Conservation (phyloP, 2,113 vertebrate species). For the Heterotilapia buettikoferi region DNA sequence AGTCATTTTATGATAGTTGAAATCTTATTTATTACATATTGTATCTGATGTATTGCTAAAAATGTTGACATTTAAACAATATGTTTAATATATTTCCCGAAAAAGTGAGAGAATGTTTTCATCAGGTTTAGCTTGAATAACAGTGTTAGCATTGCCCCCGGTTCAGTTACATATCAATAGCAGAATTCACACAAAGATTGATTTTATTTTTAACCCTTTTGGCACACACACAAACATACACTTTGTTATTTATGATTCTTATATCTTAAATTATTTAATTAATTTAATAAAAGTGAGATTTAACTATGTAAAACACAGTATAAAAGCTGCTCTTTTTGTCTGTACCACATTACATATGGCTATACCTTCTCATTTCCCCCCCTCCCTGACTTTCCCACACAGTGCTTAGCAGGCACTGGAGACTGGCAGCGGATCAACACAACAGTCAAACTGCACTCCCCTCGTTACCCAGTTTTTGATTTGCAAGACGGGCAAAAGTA, state of each 20-base stretch:
- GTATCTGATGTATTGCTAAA: not conserved
- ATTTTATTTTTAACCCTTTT: not conserved
- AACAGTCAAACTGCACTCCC: slow-evolving; percentile 81
- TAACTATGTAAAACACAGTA: not conserved
- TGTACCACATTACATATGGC: not conserved
- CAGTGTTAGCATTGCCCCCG: not conserved
- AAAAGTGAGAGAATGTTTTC: not conserved
- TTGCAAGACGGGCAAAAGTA: slow-evolving; percentile 85
- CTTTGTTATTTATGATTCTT: not conserved
- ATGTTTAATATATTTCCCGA: fast-evolving
- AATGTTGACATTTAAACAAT: not conserved
- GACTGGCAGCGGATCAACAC: slow-evolving; percentile 90
- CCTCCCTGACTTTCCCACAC: slow-evolving; percentile 16
- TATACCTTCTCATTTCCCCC: not conserved
- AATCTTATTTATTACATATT: not conserved
- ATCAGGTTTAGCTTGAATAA: not conserved
- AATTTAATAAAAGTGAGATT: not conserved
- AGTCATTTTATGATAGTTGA: not conserved
- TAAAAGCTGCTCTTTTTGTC: not conserved
- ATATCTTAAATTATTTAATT: not conserved
- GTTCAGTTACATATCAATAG: not conserved
- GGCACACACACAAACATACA: not conserved
- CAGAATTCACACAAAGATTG: not conserved
- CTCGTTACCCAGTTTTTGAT: slow-evolving; percentile 90
- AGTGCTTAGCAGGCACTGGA: slow-evolving; percentile 86